Evolutionary conservation across 2,888 invertebrate genomes (phyloP).

Genomic region (Leptarthrus brevirostris): DNA sequence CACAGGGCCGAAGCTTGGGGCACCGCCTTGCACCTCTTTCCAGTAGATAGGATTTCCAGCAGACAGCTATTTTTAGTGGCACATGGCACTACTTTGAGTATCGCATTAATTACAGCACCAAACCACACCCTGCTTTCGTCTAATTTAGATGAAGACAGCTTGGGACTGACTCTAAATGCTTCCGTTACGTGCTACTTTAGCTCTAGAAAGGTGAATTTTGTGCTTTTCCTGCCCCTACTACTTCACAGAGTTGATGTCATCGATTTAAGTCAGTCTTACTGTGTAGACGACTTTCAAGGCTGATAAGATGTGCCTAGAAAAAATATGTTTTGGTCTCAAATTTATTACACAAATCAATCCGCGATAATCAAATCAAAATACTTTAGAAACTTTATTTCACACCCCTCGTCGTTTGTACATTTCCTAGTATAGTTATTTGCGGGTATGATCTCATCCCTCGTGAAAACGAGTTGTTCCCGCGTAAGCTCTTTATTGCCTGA

Average conservation of each 20-base stretch:
- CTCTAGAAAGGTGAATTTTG: background rate
- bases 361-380: constrained; percentile 11
- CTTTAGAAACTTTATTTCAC: background rate
- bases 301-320: background rate
- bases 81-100: background rate
- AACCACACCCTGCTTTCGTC: constrained; percentile 13
- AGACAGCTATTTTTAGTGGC: constrained; percentile 30
- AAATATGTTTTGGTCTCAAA: too few species aligned
- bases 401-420: background rate
- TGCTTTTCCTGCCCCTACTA: background rate
- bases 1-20: background rate
- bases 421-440: constrained; percentile 8
- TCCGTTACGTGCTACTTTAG: constrained; percentile 1
- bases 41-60: background rate
- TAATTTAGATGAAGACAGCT: background rate
- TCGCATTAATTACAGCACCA: constrained; percentile 16
- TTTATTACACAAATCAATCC: background rate
- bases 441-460: constrained; percentile 29
- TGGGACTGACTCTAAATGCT: background rate
- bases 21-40: too few species aligned
- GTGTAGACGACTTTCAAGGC: background rate
- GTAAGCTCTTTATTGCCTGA: background rate
- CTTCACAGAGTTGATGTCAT: background rate
- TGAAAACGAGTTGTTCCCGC: background rate
- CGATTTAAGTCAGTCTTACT: background rate